Base-by-base conservation (phyloP, 2,113 vertebrate genomes). In the Mandrillus leucophaeus region DNA sequence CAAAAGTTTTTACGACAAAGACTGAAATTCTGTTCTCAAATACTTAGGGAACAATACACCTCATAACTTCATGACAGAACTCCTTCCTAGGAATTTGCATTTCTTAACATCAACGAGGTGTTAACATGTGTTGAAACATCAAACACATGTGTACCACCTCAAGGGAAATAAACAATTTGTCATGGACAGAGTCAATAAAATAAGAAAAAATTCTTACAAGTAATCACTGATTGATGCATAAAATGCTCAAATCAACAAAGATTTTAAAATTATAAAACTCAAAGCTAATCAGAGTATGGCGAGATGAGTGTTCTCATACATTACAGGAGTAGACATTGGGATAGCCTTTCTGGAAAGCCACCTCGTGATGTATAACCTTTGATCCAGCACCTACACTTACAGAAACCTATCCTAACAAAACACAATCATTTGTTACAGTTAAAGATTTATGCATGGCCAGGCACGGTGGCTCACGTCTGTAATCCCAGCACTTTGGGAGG, bases 111-210 rank as follows among this genome's bases (percentile, higher is more conserved):
- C 76, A 97, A 96, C n/a, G 38, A 88, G 68, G 88, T 75, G 48
- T 8, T 70, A 79, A 52, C 5, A 75, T 17, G 45, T 59, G 9
- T 5, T 83, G 30, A 96, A 78, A 88, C 27, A 90, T 30, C 80
- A 90, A 94, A 66, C 20, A 70, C 78, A 78, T 40, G 14, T 12
- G 82, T 5, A 30, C 35, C 13, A 78, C 23, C 13, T 92, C 68
- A 83, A 96, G 96, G 55, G 48, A 95, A 96, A 79, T 68, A 20
- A 50, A 89, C 72, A 59, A 83, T 81, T 48, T 88, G 4, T 57
- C 30, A 82, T 20, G 43, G 35, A 35, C 75, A 97, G 30, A 14
- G 40, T 14, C 35, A 90, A 83, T 40, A 82, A 94, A 14, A 23
- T 40, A 80, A 85, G 12, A 88, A 75, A 85, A 94, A 48, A 45